A percentile compares a stretch with the other conserved stretches of the same genome.
These are phyloP conservation scores for Geodia barretti DNA, from an alignment of 37 sponge, comb jelly and placozoan genomes.

Conservation along the genomic window DNA sequence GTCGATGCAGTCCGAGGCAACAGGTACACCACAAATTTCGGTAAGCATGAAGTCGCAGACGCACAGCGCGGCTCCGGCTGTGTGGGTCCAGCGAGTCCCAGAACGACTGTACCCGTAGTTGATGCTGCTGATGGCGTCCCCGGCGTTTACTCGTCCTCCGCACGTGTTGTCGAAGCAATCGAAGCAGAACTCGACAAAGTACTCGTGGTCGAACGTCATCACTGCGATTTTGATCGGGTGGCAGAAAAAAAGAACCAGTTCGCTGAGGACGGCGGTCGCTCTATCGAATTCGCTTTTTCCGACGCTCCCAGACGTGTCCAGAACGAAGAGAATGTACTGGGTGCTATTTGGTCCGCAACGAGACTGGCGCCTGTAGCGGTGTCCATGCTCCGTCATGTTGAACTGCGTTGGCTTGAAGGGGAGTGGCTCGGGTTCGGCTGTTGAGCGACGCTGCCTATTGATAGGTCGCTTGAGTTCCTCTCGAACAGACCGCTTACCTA, in stretches of 20 bases:
- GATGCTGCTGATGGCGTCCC: background rate
- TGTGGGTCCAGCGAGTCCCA: too few species aligned
- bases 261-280: too few species aligned
- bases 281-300: too few species aligned
- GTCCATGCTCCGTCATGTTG: background rate
- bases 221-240: too few species aligned
- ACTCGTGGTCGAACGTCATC: too few species aligned
- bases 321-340: background rate
- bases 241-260: too few species aligned
- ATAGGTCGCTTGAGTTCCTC: background rate
- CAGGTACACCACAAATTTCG: constrained; percentile 1
- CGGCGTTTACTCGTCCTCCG: too few species aligned
- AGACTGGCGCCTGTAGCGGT: constrained; percentile 1
- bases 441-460: background rate
- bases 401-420: background rate
- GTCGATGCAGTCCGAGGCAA: constrained; percentile 19
- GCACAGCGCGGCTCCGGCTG: constrained; percentile 38
- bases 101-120: background rate
- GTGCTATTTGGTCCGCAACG: background rate
- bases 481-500: background rate
- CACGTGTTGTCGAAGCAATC: too few species aligned
- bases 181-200: too few species aligned
- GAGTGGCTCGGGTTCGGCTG: background rate
- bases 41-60: constrained; percentile 8
- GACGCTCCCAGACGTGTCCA: constrained; percentile 14